A percentile compares a stretch with the other conserved stretches of the same genome.
Evolutionary conservation across 1,140 invertebrate species (phyloP).

Genomic region (Phthorimaea operculella): DNA sequence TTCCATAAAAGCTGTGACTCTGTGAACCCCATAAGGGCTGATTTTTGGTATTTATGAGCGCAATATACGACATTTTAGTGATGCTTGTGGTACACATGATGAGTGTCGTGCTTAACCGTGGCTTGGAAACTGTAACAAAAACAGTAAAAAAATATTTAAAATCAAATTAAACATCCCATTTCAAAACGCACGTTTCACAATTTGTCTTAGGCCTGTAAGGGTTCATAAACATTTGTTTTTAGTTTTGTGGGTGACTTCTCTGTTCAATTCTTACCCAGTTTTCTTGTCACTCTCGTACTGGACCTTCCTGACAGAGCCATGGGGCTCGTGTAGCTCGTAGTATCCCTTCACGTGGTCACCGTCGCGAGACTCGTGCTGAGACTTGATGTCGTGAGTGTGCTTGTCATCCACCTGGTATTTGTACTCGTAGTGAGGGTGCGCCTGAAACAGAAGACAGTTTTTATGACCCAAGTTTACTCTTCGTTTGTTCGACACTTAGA

Average conservation of each 20-base stretch:
- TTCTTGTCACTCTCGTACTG: conserved; percentile 64
- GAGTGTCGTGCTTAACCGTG: conserved; percentile 31
- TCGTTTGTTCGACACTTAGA: too few relatives aligned
- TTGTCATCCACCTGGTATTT: conserved; percentile 38
- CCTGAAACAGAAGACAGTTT: conserved; percentile 24
- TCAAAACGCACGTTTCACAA: too few relatives aligned
- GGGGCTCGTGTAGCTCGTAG: conserved; percentile 65
- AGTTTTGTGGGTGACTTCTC: too few relatives aligned
- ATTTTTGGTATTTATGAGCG: too few relatives aligned
- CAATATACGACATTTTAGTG: conserved; percentile 3
- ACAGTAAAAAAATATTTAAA: conserved; percentile 7
- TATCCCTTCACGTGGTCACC: conserved; percentile 68
- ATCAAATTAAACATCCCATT: too few relatives aligned
- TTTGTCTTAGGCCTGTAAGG: too few relatives aligned
- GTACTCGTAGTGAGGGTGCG: conserved; percentile 41
- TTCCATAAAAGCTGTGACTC: too few relatives aligned
- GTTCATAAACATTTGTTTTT: too few relatives aligned
- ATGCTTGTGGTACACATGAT: conserved; percentile 23
- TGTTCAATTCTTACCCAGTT: conserved; percentile 38
- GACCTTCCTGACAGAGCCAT: conserved; percentile 63
- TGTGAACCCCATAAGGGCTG: too few relatives aligned
- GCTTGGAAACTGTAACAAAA: conserved; percentile 33
- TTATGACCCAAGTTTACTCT: too few relatives aligned
- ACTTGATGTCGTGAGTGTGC: conserved; percentile 57
- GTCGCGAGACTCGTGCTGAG: conserved; percentile 66